Base-by-base conservation (phyloP, 1,140 invertebrate species). In the Globodera rostochiensis region DNA sequence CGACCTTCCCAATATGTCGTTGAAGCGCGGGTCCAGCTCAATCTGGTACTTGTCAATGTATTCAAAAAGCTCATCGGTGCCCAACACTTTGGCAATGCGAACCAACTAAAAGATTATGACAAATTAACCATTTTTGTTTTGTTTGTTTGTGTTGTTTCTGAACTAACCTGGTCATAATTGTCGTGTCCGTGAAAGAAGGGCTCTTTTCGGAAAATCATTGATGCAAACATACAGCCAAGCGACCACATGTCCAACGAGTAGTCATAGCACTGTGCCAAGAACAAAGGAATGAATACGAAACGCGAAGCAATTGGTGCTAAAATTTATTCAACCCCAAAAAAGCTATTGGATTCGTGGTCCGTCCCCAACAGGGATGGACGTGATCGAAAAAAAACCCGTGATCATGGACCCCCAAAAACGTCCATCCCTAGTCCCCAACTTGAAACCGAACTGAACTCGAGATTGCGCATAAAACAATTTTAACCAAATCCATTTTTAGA, bases 181-280 rank as follows among this genome's bases (percentile, higher is more conserved):
- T 99, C 98, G 92, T 99, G 97, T 83, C 98, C 98, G 92, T 99
- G 97, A 92, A 99, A 99, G 92, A 99, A 99, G 86, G 98, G 98
- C 91, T 99, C 97, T 93, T 99, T 99, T 91, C 96, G 95, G 92
- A 99, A 99, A 90, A 99, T 99, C 97, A 99, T 98, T 88, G 95
- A 97, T 83, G 98, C 98, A 84, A 99, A 93, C 97, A 99, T 99
- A 91, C 98, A 99, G 66, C 98, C 98, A 86, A 99, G 91, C 84
- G 95, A 97, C 97, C 98, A 99, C 96, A 99, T 98, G 91, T 99
- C 97, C 90, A 99, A 91, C 49, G 97, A 98, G 84, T 92, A 92
- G 91, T 99, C 97, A 91, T 99, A 99, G 95, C 98, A 84, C 75
- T 84, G 73, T 60, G 57, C 8, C 13, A 15, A 64, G 57, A 15